These are phyloP conservation scores for Drosophila burlai DNA, from an alignment of 1,140 invertebrate species.

Conservation along the genomic window DNA sequence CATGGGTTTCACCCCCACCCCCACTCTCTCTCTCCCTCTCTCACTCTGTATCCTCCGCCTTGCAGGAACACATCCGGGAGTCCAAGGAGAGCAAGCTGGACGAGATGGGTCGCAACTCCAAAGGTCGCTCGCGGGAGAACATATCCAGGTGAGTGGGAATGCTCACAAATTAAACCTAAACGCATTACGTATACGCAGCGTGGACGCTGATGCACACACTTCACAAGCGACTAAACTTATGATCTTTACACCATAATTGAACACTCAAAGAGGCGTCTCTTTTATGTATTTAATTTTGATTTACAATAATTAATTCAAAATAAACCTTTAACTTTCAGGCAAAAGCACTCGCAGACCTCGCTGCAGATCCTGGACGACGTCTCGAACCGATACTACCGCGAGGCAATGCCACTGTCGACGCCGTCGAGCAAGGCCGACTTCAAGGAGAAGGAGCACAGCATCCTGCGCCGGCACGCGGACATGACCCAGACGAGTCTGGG, in stretches of 20 bases:
- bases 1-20: conserved; percentile 5
- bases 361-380: conserved; percentile 83
- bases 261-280: neutral
- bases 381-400: conserved; percentile 80
- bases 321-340: conserved; percentile 28
- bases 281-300: neutral
- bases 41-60: conserved; percentile 27
- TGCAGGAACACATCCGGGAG: conserved; percentile 92
- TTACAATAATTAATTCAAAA: neutral
- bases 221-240: neutral
- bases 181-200: conserved; percentile 28
- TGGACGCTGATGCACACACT: conserved; percentile 3
- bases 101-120: conserved; percentile 87
- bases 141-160: conserved; percentile 76
- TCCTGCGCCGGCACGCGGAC: conserved; percentile 73
- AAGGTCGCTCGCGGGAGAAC: conserved; percentile 81
- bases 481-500: conserved; percentile 72
- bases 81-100: conserved; percentile 91
- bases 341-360: conserved; percentile 82
- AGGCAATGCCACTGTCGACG: conserved; percentile 71
- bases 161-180: neutral
- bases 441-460: conserved; percentile 82
- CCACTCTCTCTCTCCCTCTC: conserved; percentile 2
- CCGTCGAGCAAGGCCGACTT: conserved; percentile 71
- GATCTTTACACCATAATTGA: neutral